Evolutionary conservation across 2,113 vertebrate species (phyloP).

Genomic region (Microcebus jonahi): DNA sequence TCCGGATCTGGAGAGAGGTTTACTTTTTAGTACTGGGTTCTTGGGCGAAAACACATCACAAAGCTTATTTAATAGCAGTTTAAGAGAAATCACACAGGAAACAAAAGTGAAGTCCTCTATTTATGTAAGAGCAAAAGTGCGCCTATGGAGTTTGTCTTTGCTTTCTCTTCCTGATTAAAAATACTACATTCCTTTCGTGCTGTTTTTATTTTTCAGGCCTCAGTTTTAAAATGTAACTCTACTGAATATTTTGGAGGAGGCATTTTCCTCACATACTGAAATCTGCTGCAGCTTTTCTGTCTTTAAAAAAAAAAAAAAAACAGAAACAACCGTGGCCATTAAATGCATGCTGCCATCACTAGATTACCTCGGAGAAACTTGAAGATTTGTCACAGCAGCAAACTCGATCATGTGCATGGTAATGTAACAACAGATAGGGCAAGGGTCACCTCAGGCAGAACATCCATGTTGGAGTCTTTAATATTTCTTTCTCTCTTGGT

Average conservation of each 20-base stretch:
- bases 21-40: not conserved
- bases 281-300: not conserved
- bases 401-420: not conserved
- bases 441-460: constrained; percentile 15
- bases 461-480: constrained; percentile 47
- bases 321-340: not conserved
- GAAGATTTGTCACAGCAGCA: constrained; percentile 30
- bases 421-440: constrained; percentile 28
- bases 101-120: not conserved
- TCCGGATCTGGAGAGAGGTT: not conserved
- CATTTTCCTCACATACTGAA: not conserved
- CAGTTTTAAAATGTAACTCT: not conserved
- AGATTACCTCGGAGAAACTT: constrained; percentile 64
- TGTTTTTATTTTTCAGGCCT: not conserved
- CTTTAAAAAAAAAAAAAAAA: not conserved
- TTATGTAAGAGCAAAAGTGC: not conserved
- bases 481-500: not conserved
- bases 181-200: not conserved
- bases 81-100: not conserved
- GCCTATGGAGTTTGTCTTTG: not conserved
- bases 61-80: not conserved
- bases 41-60: not conserved
- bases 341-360: constrained; percentile 45
- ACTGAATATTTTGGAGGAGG: not conserved
- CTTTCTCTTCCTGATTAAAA: not conserved